Evolutionary conservation across 2,113 vertebrate species (phyloP), one percentile per base, ranked within the genome.

Genomic region (Triplophysa dalaica): DNA sequence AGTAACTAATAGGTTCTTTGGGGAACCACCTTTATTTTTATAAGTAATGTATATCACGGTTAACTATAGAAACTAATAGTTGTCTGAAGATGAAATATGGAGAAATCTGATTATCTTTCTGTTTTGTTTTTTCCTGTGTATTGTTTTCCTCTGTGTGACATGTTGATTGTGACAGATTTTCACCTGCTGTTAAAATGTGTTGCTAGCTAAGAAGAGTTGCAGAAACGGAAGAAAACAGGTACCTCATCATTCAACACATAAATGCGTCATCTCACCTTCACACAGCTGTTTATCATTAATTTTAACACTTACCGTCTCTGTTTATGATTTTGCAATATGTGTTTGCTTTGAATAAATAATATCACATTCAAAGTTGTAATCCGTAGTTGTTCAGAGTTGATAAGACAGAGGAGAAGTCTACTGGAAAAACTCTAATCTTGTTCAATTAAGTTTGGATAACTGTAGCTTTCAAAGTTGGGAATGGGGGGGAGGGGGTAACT

Each of bases 391-490:
- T 83, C 81, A 82, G 81, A 87, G 83, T 72, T 84, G 81, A 90
- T 88, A 87, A 87, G 89, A 90, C 64, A 43, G 41, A 85, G 85
- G 79, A 85, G 83, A 61, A 63, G 76, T 85, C 82, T 22, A 83
- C 69, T 33, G 81, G 83, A 89, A 87, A 75, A 81, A 87, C 88
- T 86, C 77, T 83, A 89, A 88, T 89, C 89, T 85, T 79, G 81
- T 90, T 91, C 88, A 92, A 90, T 93, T 92, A 92, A 82, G 81
- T 50, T 81, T 84, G 85, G 89, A 90, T 90, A 88, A 92, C 86
- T 86, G 87, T 87, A 89, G 77, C 82, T 82, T 92, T 76, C 89
- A 90, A 91, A 91, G 87, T 89, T 70, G 24, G 69, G 26, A 38
- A 52, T 38, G 33, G 69, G 14, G 14, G 43, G 43, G 74, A 81